A percentile compares a stretch with the other conserved stretches of the same genome.
These are phyloP conservation scores for Drosophila ironensis DNA, from an alignment of 1,140 invertebrate species.

Conservation along the genomic window DNA sequence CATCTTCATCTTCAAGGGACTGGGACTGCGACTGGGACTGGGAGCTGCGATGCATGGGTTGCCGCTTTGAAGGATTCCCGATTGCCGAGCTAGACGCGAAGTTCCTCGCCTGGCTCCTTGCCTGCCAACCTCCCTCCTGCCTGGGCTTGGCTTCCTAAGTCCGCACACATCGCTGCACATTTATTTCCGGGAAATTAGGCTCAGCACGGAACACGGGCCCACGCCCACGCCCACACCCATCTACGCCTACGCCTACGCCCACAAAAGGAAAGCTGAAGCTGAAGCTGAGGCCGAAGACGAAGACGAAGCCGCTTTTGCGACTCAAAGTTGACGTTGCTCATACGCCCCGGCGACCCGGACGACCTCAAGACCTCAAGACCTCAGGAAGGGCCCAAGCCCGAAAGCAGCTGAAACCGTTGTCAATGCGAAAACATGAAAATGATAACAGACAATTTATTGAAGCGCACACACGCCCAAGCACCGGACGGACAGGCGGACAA, in stretches of 20 bases:
- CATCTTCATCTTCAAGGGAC: constrained; percentile 5
- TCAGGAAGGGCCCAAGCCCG: neutral
- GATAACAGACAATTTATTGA: constrained; percentile 79
- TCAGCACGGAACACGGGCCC: constrained; percentile 24
- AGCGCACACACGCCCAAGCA: constrained; percentile 18
- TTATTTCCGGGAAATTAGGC: constrained; percentile 80
- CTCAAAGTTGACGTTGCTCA: constrained; percentile 60
- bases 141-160: constrained; percentile 69
- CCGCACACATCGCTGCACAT: constrained; percentile 75
- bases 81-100: constrained; percentile 20
- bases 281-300: too few species aligned
- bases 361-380: constrained; percentile 10
- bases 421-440: constrained; percentile 76
- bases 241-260: neutral
- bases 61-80: neutral
- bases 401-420: constrained; percentile 47
- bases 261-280: too few species aligned
- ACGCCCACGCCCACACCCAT: constrained; percentile 7
- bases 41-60: too few species aligned
- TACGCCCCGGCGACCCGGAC: constrained; percentile 42
- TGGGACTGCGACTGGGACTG: neutral
- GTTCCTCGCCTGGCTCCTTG: too few species aligned
- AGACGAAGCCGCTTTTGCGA: constrained; percentile 52
- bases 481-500: constrained; percentile 18
- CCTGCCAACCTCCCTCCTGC: too few species aligned